These are phyloP conservation scores for Drosophila robusta DNA, from an alignment of 2,888 invertebrate genomes.

Conservation along the genomic window DNA sequence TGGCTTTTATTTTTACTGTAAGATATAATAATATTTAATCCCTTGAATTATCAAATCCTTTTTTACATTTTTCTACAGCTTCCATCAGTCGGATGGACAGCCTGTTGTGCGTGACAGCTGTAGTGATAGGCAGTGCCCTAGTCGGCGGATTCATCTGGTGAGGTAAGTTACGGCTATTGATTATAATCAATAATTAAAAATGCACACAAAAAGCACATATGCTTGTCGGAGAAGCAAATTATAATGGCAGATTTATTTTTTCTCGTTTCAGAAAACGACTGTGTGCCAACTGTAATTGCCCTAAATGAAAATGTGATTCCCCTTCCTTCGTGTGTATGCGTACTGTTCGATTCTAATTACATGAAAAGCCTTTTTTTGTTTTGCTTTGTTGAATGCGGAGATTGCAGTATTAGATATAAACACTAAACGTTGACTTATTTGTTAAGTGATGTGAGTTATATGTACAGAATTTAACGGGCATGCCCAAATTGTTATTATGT, in stretches of 20 bases:
- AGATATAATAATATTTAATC: not conserved
- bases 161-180: constrained; percentile 61
- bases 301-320: constrained; percentile 59
- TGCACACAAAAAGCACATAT: not conserved
- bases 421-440: constrained; percentile 52
- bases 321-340: constrained; percentile 20
- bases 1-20: not conserved
- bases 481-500: constrained; percentile 62
- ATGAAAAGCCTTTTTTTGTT: constrained; percentile 25
- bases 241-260: constrained; percentile 16
- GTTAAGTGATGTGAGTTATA: constrained; percentile 61
- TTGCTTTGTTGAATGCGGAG: constrained; percentile 51
- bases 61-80: constrained; percentile 25
- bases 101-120: constrained; percentile 63
- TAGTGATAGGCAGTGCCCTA: constrained; percentile 66
- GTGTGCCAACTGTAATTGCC: constrained; percentile 36
- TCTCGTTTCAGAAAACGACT: constrained; percentile 44
- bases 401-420: constrained; percentile 71
- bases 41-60: not conserved
- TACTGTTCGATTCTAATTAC: constrained; percentile 21
- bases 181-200: not conserved
- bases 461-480: constrained; percentile 69
- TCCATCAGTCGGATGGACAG: constrained; percentile 54
- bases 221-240: constrained; percentile 1
- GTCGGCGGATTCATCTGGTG: constrained; percentile 76